These are phyloP conservation scores for Linhomoeus sp. DNA, from an alignment of 2,888 invertebrate species.

Conservation along the genomic window DNA sequence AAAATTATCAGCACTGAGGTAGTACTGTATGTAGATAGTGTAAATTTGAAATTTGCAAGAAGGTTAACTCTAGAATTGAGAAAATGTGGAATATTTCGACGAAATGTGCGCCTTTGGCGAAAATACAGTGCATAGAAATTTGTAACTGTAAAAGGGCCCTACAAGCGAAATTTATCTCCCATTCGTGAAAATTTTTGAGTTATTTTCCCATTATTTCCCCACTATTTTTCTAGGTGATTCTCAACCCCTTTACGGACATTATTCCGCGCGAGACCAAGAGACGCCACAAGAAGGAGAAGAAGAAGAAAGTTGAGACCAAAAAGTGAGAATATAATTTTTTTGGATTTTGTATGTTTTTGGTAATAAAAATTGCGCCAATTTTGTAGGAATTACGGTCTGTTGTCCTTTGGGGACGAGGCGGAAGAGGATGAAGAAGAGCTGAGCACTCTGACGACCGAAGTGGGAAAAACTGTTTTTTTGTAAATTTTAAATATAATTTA, in stretches of 20 bases:
- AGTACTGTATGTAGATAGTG: too few species aligned
- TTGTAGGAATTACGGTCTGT: conserved; percentile 65
- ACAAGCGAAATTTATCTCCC: too few species aligned
- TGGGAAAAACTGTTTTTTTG: neutral
- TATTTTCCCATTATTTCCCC: conserved; percentile 1
- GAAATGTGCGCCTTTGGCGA: too few species aligned
- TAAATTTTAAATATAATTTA: too few species aligned
- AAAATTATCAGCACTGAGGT: conserved; percentile 56
- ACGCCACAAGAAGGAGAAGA: conserved; percentile 14
- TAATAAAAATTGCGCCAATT: too few species aligned
- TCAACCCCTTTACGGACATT: conserved; percentile 82
- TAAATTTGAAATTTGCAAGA: too few species aligned
- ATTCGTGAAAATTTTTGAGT: conserved; percentile 11
- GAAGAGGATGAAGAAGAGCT: conserved; percentile 77
- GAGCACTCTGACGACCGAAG: conserved; percentile 34
- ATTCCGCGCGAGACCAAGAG: conserved; percentile 41
- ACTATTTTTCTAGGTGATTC: conserved; percentile 46
- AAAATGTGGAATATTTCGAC: too few species aligned
- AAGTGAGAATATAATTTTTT: too few species aligned
- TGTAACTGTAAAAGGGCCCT: too few species aligned
- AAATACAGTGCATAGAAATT: too few species aligned
- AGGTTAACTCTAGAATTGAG: too few species aligned
- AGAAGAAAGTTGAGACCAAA: conserved; percentile 37
- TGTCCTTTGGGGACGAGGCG: conserved; percentile 85
- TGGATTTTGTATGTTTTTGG: too few species aligned